Base-by-base conservation (phyloP, 2,888 invertebrate genomes). In the Cheilosia vernalis region DNA sequence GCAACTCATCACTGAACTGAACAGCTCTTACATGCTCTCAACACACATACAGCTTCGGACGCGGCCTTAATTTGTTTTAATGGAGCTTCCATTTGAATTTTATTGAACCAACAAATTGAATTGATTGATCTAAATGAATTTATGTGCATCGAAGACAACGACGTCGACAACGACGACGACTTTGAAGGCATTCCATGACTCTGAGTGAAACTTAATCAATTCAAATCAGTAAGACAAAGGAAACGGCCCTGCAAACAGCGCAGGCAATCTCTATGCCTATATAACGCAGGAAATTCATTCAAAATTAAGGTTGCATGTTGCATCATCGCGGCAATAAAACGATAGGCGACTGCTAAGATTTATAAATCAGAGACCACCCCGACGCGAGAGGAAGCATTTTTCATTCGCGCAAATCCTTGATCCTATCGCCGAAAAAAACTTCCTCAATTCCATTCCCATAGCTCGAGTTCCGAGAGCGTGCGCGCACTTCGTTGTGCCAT, bases 71-170 rank as follows among this genome's bases (percentile, higher is more conserved):
- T 92, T 92, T 90, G 89, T 90, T 90, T 91, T 90, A 91, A 91
- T 91, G 90, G 91, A 91, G 90, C 90, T 90, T 90, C 90, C 90
- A 90, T 91, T 91, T 90, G 90, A 89, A 88, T 89, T 90, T 91
- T 92, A 92, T 92, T 92, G 92, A 85, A 90, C 91, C 91, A 91
- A 91, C 90, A 91, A 92, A 92, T 92, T 92, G 91, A 92, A 91
- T 91, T 92, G 92, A 92, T 92, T 92, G 92, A 92, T 92, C 91
- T 92, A 92, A 92, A 92, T 92, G 91, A 91, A 91, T 92, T 92
- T 91, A 92, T 92, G 90, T 90, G 89, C 88, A 87, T 87, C 73
- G 67, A 72, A 83, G 80, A 67, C 76, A 64, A 61, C 70, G 56
- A 63, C 64, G 40, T 69, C 58, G 33, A 63, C 60, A 24, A 40